Evolutionary conservation across 2,113 vertebrate genomes (phyloP).

Genomic region (Ariopsis seemanni): DNA sequence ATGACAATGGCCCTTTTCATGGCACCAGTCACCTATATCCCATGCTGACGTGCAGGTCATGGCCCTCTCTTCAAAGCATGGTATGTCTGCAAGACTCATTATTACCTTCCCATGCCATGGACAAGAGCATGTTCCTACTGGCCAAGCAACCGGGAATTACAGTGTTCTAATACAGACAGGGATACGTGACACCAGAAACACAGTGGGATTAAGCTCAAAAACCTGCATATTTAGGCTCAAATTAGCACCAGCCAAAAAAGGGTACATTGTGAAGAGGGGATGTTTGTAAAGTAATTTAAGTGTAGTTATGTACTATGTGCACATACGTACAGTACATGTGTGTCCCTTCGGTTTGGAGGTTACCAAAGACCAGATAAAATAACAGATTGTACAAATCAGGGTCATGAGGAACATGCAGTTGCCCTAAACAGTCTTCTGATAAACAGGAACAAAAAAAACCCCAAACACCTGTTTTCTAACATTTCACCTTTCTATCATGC

Average conservation of each 20-base stretch:
- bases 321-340: neutral
- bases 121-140: conserved; percentile 49
- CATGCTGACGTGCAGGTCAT: conserved; percentile 60
- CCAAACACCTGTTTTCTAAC: neutral
- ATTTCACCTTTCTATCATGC: neutral
- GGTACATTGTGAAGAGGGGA: neutral
- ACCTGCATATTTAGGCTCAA: conserved; percentile 28
- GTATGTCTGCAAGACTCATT: conserved; percentile 58
- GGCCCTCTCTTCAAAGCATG: conserved; percentile 63
- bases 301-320: conserved; percentile 1
- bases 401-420: neutral
- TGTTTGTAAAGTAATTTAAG: neutral
- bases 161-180: conserved; percentile 25
- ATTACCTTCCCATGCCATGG: conserved; percentile 56
- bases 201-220: conserved; percentile 4
- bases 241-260: conserved; percentile 30
- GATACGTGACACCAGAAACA: conserved; percentile 15
- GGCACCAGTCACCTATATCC: conserved; percentile 54
- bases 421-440: neutral
- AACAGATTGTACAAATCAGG: neutral
- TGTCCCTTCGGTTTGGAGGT: neutral
- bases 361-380: neutral
- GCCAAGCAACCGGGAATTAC: conserved; percentile 29
- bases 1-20: conserved; percentile 49
- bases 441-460: neutral